Conservation (phyloP, 2,888 invertebrate genomes). For the Rhagonycha lutea region DNA sequence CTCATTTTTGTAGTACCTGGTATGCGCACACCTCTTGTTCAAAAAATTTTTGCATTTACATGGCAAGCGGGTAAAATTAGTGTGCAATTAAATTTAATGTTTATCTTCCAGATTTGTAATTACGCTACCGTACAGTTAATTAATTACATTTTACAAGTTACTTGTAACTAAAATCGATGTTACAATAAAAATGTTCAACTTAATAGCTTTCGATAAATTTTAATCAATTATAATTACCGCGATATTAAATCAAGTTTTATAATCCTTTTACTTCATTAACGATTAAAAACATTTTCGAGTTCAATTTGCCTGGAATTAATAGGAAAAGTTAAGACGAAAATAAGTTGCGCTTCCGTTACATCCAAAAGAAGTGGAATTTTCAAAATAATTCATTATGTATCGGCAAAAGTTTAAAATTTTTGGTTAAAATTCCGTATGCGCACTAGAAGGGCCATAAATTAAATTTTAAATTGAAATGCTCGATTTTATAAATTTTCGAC, state of each 20-base stretch:
- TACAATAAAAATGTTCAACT: not conserved
- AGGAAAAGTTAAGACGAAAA: not conserved
- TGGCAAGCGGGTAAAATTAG: not conserved
- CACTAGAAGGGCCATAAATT: not conserved
- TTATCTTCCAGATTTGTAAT: not conserved
- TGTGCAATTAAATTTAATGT: not conserved
- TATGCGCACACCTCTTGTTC: not conserved
- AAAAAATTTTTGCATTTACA: not conserved
- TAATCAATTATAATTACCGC: not conserved
- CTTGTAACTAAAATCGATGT: not conserved
- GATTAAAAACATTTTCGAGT: not conserved
- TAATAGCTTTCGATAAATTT: not conserved
- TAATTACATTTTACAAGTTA: not conserved
- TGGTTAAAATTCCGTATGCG: not conserved
- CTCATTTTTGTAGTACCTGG: conserved; percentile 1
- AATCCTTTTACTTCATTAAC: not conserved
- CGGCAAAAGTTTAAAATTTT: not conserved
- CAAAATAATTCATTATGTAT: not conserved
- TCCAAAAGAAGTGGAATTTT: not conserved
- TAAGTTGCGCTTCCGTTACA: not conserved
- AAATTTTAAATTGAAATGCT: not conserved
- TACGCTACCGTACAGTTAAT: not conserved
- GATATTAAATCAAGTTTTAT: not conserved
- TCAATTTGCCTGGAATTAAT: not conserved
- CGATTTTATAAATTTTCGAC: not conserved